Evolutionary conservation across 2,888 invertebrate genomes (phyloP).

Genomic region (Mactromeris polynyma): DNA sequence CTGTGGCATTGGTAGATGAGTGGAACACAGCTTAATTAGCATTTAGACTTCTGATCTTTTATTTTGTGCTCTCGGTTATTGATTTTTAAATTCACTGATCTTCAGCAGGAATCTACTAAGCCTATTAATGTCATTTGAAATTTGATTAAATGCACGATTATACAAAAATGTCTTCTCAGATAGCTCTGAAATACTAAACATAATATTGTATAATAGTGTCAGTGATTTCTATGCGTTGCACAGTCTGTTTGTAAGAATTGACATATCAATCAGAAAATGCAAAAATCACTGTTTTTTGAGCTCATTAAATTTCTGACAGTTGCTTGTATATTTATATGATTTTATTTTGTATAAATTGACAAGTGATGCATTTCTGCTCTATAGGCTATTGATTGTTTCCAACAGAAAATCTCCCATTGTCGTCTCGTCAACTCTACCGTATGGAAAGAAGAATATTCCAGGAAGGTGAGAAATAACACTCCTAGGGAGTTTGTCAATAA

Average conservation of each 20-base stretch:
- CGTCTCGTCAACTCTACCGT: conserved; percentile 95
- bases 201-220: too few species aligned
- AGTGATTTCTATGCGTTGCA: background rate
- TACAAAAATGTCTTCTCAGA: too few species aligned
- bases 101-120: too few species aligned
- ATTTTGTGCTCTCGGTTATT: too few species aligned
- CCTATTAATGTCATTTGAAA: too few species aligned
- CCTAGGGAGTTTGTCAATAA: too few species aligned
- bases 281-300: background rate
- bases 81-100: too few species aligned
- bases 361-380: conserved; percentile 50
- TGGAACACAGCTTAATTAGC: too few species aligned
- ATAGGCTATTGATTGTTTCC: conserved; percentile 93
- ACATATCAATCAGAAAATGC: background rate
- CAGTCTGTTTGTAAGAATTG: background rate
- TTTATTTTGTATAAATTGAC: conserved; percentile 1
- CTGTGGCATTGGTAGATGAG: too few species aligned
- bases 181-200: too few species aligned
- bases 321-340: background rate
- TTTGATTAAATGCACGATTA: too few species aligned
- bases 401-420: conserved; percentile 92
- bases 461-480: conserved; percentile 4
- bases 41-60: too few species aligned
- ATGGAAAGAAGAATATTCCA: conserved; percentile 87
- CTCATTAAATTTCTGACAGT: background rate